phyloP scores from a whole-genome alignment of 2,888 invertebrate species.

The Cristatella mucedo region DNA sequence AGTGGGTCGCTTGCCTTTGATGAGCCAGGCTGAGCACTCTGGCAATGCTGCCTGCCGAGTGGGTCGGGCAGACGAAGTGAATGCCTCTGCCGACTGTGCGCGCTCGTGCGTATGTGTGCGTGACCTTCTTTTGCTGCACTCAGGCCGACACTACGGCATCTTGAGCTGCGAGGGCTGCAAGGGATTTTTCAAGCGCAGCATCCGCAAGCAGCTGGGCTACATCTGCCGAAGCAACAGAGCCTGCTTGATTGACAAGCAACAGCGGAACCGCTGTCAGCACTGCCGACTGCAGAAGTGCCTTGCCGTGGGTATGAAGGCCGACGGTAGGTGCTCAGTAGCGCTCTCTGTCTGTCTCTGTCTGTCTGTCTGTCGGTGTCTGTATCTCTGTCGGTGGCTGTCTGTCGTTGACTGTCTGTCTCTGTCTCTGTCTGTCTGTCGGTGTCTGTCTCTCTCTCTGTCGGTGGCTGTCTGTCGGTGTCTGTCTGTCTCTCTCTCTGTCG shows the following conservation, averaged over 20 bases:
- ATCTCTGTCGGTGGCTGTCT: not conserved
- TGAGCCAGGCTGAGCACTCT: too few species aligned
- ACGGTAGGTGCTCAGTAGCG: slow-evolving; percentile 54
- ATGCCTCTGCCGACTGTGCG: too few species aligned
- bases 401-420: not conserved
- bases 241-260: slow-evolving; percentile 95
- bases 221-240: slow-evolving; percentile 87
- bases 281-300: slow-evolving; percentile 93
- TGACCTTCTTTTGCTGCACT: too few species aligned
- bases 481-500: not conserved
- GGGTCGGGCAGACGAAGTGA: too few species aligned
- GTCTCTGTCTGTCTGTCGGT: not conserved
- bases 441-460: not conserved
- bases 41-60: too few species aligned
- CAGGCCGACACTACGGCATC: too few species aligned
- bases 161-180: slow-evolving; percentile 83
- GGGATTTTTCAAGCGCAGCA: slow-evolving; percentile 92
- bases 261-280: slow-evolving; percentile 93
- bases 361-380: not conserved
- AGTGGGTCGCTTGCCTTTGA: too few species aligned
- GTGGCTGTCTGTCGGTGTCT: not conserved
- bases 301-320: slow-evolving; percentile 93
- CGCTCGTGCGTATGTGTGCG: too few species aligned
- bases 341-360: not conserved
- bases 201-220: slow-evolving; percentile 88